Base-by-base conservation (phyloP, 1,140 invertebrate genomes). In the Diorhabda carinulata region DNA sequence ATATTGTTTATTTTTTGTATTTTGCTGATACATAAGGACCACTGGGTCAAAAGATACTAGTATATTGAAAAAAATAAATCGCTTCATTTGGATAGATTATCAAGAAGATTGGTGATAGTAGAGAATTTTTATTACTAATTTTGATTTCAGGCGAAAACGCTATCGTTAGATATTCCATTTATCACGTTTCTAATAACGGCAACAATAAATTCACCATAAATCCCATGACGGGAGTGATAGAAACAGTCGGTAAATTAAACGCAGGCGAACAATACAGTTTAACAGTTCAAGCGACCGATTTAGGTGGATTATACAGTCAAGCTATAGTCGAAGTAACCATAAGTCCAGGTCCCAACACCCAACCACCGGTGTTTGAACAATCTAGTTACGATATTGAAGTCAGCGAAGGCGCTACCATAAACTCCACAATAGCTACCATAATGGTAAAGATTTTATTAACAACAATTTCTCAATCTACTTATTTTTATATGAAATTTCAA, bases 181-280 rank as follows among this genome's bases (percentile, higher is more conserved):
- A 93, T 78, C 93, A 95, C 81, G 92, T 96, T 3, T 94, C 92
- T 52, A 96, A 95, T 79, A 95, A 94, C 79, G 94, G 93, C 2
- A 85, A 87, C 47, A 90, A 89, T 63, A 94, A 93, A 79, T 96
- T 96, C 77, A 87, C 87, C 73, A 94, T 96, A 71, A 88, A 96
- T 77, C 86, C 90, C n/a, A 85, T 86, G 67, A 91, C 88, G 7
- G 94, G 94, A 25, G 83, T 89, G 45, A 89, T 96, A 77, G 88
- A 90, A 61, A 89, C 89, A n/a, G 84, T 86, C 8, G 90, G 92
- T 4, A 91, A 91, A 70, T 78, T 96, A 1, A 88, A 90, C 76
- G 91, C 93, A 0, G 94, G 93, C 0, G 92, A 95, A 77, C 92
- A 94, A 74, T 96, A 94, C 80, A 93, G 91, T 77, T 89, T 96